These are phyloP conservation scores for Salmo trutta DNA, from an alignment of 2,797 vertebrate genomes.

Conservation along the genomic window DNA sequence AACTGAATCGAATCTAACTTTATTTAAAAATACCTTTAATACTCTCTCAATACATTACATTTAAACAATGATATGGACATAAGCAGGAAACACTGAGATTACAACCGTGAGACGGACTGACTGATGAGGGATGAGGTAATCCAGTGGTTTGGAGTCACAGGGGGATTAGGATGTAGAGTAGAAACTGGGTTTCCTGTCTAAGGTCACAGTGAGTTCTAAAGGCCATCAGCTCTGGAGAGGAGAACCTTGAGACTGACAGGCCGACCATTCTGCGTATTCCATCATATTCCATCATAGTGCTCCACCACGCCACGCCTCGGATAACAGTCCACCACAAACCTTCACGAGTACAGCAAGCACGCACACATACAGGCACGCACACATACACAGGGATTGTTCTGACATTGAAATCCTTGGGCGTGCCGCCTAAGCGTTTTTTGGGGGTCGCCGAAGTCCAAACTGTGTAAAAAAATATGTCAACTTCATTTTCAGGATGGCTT, in stretches of 20 bases:
- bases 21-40: too few species aligned
- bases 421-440: too few species aligned
- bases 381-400: background rate
- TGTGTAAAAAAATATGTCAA: too few species aligned
- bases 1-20: too few species aligned
- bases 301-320: background rate
- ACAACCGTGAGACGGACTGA: background rate
- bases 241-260: background rate
- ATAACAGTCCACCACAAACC: background rate
- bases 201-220: background rate
- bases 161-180: background rate
- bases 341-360: constrained; percentile 9
- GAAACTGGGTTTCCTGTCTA: background rate
- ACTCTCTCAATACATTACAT: too few species aligned
- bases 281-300: background rate
- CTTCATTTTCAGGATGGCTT: too few species aligned
- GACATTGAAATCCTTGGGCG: too few species aligned
- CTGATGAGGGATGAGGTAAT: background rate
- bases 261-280: background rate
- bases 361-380: background rate
- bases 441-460: too few species aligned
- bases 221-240: background rate
- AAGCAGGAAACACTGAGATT: background rate
- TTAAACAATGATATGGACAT: too few species aligned
- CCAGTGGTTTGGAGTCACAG: background rate